Percentiles rank a stretch among this genome's conserved stretches.
Conservation (phyloP, 2,888 invertebrate genomes). For the Lochmaea capreae region DNA sequence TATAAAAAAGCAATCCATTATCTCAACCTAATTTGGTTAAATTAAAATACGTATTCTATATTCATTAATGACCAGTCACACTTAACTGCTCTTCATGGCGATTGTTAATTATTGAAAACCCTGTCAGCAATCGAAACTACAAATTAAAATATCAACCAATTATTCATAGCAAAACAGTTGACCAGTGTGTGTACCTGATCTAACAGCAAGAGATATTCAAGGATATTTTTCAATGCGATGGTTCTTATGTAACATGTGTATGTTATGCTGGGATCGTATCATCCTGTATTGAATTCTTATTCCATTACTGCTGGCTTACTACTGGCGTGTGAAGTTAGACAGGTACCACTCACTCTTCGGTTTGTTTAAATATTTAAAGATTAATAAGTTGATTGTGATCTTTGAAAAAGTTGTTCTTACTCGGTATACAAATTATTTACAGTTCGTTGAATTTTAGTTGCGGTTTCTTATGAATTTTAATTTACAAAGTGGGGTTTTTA, state of each 20-base stretch:
- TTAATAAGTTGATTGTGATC: slow-evolving; percentile 19
- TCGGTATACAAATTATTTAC: slow-evolving; percentile 8
- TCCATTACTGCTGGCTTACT: slow-evolving; percentile 37
- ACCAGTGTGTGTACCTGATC: slow-evolving; percentile 38
- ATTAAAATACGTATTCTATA: not conserved
- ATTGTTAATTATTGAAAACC: slow-evolving; percentile 24
- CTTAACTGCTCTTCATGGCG: slow-evolving; percentile 15
- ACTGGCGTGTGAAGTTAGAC: slow-evolving; percentile 22
- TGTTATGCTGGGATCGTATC: slow-evolving; percentile 33
- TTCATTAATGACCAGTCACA: slow-evolving; percentile 7
- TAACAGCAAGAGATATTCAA: slow-evolving; percentile 44
- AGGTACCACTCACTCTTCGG: not conserved
- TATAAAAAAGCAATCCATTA: no score
- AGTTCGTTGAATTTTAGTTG: slow-evolving; percentile 7
- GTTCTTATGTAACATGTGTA: slow-evolving; percentile 47
- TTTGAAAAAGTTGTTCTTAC: slow-evolving; percentile 26
- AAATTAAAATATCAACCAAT: slow-evolving; percentile 9
- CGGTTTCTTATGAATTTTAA: not conserved
- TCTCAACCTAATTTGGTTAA: no score
- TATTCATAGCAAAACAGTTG: slow-evolving; percentile 30
- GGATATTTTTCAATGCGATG: slow-evolving; percentile 45
- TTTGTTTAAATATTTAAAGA: slow-evolving; percentile 1
- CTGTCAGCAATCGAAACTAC: slow-evolving; percentile 10
- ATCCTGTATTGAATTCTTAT: slow-evolving; percentile 34
- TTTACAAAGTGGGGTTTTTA: slow-evolving; percentile 1